Percentiles rank a stretch among this genome's conserved stretches.
These are phyloP conservation scores for Homalodisca vitripennis DNA, from an alignment of 1,140 invertebrate genomes.

Conservation along the genomic window DNA sequence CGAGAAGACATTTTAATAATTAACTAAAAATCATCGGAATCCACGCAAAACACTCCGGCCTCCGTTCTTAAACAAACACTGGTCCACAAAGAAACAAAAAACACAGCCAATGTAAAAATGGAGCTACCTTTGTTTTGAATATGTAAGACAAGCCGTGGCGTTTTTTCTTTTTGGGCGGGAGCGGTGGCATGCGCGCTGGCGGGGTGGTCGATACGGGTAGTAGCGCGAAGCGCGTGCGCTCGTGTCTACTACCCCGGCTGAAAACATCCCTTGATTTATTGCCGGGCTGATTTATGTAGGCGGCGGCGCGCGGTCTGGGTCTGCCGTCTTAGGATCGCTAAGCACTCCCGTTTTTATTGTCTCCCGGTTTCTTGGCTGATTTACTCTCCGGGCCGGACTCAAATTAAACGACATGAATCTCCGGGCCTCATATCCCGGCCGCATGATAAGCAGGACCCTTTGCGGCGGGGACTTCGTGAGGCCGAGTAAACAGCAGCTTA, in stretches of 20 bases:
- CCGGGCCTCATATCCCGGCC: no score
- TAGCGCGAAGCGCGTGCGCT: not conserved
- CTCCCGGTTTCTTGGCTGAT: slow-evolving; percentile 15
- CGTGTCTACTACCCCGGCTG: not conserved
- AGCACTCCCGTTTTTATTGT: slow-evolving; percentile 22
- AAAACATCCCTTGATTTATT: slow-evolving; percentile 11
- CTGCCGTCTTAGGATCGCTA: slow-evolving; percentile 6
- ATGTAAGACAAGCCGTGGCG: slow-evolving; percentile 5
- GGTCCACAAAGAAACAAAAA: slow-evolving; percentile 16
- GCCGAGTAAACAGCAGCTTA: no score
- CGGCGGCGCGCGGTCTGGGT: slow-evolving; percentile 5
- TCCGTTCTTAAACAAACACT: slow-evolving; percentile 9
- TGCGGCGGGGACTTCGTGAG: no score
- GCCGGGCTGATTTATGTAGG: slow-evolving; percentile 2
- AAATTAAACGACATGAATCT: no score
- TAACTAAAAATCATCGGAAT: not conserved
- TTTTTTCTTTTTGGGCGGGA: not conserved
- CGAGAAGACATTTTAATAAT: not conserved
- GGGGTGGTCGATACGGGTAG: slow-evolving; percentile 3
- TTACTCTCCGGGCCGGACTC: slow-evolving; percentile 3
- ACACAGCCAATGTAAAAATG: slow-evolving; percentile 23
- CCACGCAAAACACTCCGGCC: not conserved
- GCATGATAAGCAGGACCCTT: no score
- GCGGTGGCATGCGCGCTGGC: not conserved
- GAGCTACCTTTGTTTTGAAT: slow-evolving; percentile 21